A percentile compares a stretch with the other conserved stretches of the same genome.
Evolutionary conservation across 2,888 invertebrate species (phyloP).

Genomic region (Stomorhina lunata): DNA sequence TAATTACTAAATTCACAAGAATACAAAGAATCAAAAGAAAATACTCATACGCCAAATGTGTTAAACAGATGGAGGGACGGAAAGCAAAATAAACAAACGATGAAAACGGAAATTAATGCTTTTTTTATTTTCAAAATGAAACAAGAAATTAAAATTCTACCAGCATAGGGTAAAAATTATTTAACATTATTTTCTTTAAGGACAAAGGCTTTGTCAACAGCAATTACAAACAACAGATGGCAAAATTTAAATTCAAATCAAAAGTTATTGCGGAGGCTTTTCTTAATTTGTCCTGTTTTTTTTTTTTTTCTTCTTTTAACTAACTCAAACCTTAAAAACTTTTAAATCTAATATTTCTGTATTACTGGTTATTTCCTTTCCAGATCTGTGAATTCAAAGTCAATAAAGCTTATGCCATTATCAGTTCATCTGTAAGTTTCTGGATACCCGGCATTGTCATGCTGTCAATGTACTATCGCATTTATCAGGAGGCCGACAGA

Average conservation of each 20-base stretch:
- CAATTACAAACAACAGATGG: not conserved
- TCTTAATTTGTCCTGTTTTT: not conserved
- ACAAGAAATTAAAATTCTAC: not conserved
- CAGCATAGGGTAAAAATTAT: not conserved
- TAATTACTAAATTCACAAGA: slow-evolving; percentile 43
- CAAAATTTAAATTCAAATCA: slow-evolving; percentile 4
- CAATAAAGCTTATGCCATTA: slow-evolving; percentile 91
- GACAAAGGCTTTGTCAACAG: not conserved
- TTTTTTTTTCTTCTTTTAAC: not conserved
- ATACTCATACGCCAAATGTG: slow-evolving; percentile 13
- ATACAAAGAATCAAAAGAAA: not conserved
- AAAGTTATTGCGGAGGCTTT: too few relatives aligned
- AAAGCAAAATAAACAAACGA: not conserved
- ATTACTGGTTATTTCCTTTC: slow-evolving; percentile 51
- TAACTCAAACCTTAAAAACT: not conserved
- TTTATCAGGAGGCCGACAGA: slow-evolving; percentile 90
- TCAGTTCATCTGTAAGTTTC: slow-evolving; percentile 94
- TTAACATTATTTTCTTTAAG: not conserved
- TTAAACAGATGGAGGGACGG: too few relatives aligned
- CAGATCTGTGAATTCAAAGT: slow-evolving; percentile 89
- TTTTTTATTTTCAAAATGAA: not conserved
- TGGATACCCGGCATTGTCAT: slow-evolving; percentile 97
- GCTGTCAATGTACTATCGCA: slow-evolving; percentile 95
- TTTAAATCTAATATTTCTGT: too few relatives aligned
- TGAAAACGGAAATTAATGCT: not conserved